Base-by-base conservation (phyloP, 2,797 vertebrate species). In the Oreochromis grahami region DNA sequence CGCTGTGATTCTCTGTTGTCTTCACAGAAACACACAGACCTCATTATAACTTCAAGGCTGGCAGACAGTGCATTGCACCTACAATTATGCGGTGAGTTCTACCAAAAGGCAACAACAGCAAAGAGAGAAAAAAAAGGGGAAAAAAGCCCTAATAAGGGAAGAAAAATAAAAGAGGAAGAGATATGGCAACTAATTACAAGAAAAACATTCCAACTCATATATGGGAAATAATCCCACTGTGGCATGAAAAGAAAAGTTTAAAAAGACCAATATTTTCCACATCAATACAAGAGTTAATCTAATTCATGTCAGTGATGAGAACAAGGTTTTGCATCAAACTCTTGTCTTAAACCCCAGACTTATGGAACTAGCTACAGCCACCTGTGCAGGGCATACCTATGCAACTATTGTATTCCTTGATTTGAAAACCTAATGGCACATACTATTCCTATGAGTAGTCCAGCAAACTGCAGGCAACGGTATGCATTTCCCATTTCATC, bases 31-130 rank as follows among this genome's bases (percentile, higher is more conserved):
- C 93, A 92, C 92, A 91, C 91, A 91, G 93, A 91, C 92, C 95
- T 96, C 96, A 96, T 96, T 96, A 96, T 94, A 96, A 96, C 93
- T 95, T 95, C 94, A 96, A 95, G 95, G 94, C 94, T 90, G 89
- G 88, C 88, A 95, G 90, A 92, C 91, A 87, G 86, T 92, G 89
- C 90, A 92, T 87, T 89, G 93, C 90, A 94, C 93, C 93, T 95
- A 93, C 93, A 95, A 96, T 95, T 94, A 95, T 88, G 87, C 63
- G 84, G 84, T 84, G 90, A 90, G 90, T 90, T 92, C 85, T 80
- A 90, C 90, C 85, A 88, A 94, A 94, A 94, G 83, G 92, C 91
- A 90, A 92, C 82, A 89, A 77, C n/a, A 80, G 83, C 10, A 55
- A 76, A 48, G 24, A 29, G 43, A 17, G 14, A 45, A 8, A 70